phyloP scores from a whole-genome alignment of 2,797 vertebrate species.

The Kryptolebias ocellatus region DNA sequence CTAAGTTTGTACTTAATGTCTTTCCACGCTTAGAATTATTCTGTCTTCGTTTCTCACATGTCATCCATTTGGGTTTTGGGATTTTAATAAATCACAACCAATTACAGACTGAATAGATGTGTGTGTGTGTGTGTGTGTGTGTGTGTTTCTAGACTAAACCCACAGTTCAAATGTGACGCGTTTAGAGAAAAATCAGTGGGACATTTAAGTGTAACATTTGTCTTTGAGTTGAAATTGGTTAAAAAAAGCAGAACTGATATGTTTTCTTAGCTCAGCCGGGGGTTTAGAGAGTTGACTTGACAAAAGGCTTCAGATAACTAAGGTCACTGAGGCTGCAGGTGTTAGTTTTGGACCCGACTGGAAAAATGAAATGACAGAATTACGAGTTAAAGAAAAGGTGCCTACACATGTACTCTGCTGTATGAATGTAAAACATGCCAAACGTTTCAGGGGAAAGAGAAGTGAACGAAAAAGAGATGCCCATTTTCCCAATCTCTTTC shows the following conservation, averaged over 20 bases:
- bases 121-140: background rate
- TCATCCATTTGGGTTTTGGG: constrained; percentile 20
- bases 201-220: constrained; percentile 1
- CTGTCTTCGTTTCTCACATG: background rate
- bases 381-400: background rate
- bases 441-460: too few species aligned
- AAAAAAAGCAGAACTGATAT: background rate
- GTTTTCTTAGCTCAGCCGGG: background rate
- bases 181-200: background rate
- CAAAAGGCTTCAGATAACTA: background rate
- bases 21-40: background rate
- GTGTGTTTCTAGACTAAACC: constrained; percentile 6
- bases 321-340: background rate
- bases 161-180: background rate
- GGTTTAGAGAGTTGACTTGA: constrained; percentile 16
- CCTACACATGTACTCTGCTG: too few species aligned
- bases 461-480: too few species aligned
- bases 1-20: background rate
- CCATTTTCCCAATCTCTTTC: background rate
- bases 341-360: background rate
- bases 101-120: background rate
- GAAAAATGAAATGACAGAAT: background rate
- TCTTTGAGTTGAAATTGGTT: background rate
- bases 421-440: background rate
- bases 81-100: constrained; percentile 29